Evolutionary conservation across 2,888 invertebrate species (phyloP), one percentile per base, ranked within the genome.

Genomic region (Stenodera caucasica): DNA sequence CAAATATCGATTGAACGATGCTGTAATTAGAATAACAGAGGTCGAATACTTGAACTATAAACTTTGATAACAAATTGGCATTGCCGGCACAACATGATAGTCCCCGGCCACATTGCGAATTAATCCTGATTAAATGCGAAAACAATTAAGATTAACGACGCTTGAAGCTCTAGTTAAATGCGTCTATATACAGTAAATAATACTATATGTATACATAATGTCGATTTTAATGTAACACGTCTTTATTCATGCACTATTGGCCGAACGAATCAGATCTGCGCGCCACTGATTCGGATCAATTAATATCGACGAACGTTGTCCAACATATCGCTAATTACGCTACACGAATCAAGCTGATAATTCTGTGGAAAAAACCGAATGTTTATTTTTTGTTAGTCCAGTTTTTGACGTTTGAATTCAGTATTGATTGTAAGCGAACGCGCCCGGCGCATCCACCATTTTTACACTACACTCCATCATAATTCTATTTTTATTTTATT

Each of bases 91-190:
- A 60, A 63, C 63, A 65, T 58, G 65, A 67, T 65, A 65, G 60
- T 54, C 40, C 45, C 45, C 40, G 49, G 61, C 63, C 67, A 55
- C 64, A 60, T 59, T 60, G 60, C 53, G 55, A 60, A 67, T 67
- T 63, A 63, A 63, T 63, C 58, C 67, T 55, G 58, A 67, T 64
- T 63, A 61, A 60, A 64, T 63, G 63, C 50, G 67, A 64, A 64
- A 63, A 65, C 62, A 65, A 65, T 67, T 62, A 61, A 64, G 67
- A 67, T 67, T 64, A 67, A 67, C 65, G 65, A 62, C 57, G 61
- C 60, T 49, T 60, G 55, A 51, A 58, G 35, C 53, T 23, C 54
- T 50, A 53, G 52, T 29, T 56, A 61, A 61, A 54, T 61, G 55
- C 53, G 33, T 50, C 21, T 56, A n/a, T 35, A 35, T 35, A 35